Evolutionary conservation across 2,113 vertebrate species (phyloP), one percentile per base, ranked within the genome.

Genomic region (Leiothrix lutea): DNA sequence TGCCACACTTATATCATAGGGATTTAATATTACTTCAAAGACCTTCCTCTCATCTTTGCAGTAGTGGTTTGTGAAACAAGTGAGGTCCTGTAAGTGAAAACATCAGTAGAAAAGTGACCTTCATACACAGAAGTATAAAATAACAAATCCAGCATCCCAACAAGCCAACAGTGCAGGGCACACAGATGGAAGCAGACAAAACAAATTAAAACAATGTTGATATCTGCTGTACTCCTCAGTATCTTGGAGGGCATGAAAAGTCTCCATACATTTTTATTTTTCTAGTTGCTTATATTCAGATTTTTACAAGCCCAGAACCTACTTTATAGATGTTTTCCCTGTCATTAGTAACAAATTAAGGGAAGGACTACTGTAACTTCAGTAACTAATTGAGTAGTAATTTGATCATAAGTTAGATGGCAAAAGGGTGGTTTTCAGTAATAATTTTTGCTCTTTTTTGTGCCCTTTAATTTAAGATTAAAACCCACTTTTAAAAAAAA

Each of bases 31-130:
- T n/a, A 48, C 94, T 94, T 97, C 93, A 96, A 73, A 94, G 50
- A 57, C 24, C 50, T 90, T 92, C 83, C 86, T 78, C 33, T 90
- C 81, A 90, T 91, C 80, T 78, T 85, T 91, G 56, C 65, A 69
- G 79, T 56, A 91, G 78, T 94, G 83, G 56, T 70, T 94, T 78
- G 60, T 70, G 80, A 96, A 95, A 81, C 4, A 12, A 95, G 91
- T 91, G 86, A 92, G 44, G 70, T 92, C 70, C 72, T 65, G 8
- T 93, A 96, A 97, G 70, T 94, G 86, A 97, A 96, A 97, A 90
- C 82, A 92, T 88, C 78, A 94, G 70, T 40, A 89, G 67, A 86
- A 38, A 72, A 80, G 56, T 73, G 88, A 93, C 86, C 84, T 95
- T 90, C 86, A 73, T 82, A 80, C 38, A 61, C 0, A 87, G 40